A percentile compares a stretch with the other conserved stretches of the same genome.
Conservation (phyloP, 2,888 invertebrate genomes). For the Trachelus troglodyta region DNA sequence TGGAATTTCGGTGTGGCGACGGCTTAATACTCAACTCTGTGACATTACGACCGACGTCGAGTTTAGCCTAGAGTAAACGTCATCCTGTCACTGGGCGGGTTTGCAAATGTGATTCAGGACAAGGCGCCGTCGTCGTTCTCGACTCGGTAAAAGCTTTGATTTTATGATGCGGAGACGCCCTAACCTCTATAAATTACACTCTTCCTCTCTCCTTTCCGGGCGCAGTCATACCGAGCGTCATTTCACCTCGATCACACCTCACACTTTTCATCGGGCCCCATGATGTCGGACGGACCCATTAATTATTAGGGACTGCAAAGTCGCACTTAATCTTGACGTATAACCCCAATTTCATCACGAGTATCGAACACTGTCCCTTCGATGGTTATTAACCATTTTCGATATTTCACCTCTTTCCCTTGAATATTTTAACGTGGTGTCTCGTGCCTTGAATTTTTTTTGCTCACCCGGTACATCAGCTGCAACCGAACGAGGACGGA, state of each 20-base stretch:
- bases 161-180: constrained; percentile 21
- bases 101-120: constrained; percentile 27
- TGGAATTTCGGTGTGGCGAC: constrained; percentile 19
- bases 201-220: not conserved
- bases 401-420: not conserved
- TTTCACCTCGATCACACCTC: constrained; percentile 22
- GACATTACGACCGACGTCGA: constrained; percentile 1
- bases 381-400: not conserved
- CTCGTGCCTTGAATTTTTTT: not conserved
- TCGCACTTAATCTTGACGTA: not conserved
- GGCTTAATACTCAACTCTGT: constrained; percentile 13
- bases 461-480: not conserved
- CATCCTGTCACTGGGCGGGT: constrained; percentile 22
- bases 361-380: not conserved
- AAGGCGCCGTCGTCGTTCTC: constrained; percentile 11
- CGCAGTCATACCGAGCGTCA: constrained; percentile 1
- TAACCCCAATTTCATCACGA: not conserved
- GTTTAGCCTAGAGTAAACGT: constrained; percentile 26
- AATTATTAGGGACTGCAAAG: not conserved
- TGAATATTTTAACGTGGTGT: not conserved
- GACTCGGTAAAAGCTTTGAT: constrained; percentile 29
- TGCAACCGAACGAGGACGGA: not conserved
- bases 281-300: not conserved
- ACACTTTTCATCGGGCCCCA: constrained; percentile 19
- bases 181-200: constrained; percentile 23